Conservation (phyloP, 2,888 invertebrate genomes). For the Diaprepes abbreviatus region DNA sequence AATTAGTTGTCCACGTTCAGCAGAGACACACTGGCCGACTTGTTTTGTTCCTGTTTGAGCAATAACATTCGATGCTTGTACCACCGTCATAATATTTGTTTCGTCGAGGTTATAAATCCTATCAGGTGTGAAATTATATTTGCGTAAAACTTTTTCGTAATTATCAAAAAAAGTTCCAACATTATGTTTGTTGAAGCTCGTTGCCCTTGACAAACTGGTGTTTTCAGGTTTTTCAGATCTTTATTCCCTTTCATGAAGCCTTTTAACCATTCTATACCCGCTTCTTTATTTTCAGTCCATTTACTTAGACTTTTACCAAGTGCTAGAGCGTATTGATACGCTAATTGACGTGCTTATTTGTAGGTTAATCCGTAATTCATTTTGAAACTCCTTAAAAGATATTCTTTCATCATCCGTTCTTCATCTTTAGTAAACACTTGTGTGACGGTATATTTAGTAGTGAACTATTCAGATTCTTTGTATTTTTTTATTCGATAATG, state of each 20-base stretch:
- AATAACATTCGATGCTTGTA: slow-evolving; percentile 47
- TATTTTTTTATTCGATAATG: too few relatives aligned
- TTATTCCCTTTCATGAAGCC: slow-evolving; percentile 33
- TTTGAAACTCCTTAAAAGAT: slow-evolving; percentile 35
- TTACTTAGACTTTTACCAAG: background rate
- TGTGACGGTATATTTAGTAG: background rate
- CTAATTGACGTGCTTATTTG: background rate
- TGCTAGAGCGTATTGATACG: slow-evolving; percentile 7
- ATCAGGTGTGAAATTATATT: slow-evolving; percentile 17
- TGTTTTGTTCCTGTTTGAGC: slow-evolving; percentile 42
- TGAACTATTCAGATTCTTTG: too few relatives aligned
- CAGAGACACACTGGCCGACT: slow-evolving; percentile 53
- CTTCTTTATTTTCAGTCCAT: slow-evolving; percentile 15
- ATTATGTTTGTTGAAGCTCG: too few relatives aligned
- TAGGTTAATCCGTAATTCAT: slow-evolving; percentile 28
- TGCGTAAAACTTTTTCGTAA: slow-evolving; percentile 14
- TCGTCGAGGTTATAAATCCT: slow-evolving; percentile 25
- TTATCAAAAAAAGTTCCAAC: slow-evolving; percentile 38
- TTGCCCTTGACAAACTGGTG: too few relatives aligned
- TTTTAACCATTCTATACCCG: slow-evolving; percentile 23
- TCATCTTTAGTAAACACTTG: slow-evolving; percentile 13
- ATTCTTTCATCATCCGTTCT: slow-evolving; percentile 5
- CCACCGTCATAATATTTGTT: slow-evolving; percentile 42
- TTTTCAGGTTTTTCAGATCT: slow-evolving; percentile 43
- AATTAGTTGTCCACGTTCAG: slow-evolving; percentile 54